Conservation (phyloP, 30 jellyfish, hydroid and myxozoan species). For the Euphysa ruthae region DNA sequence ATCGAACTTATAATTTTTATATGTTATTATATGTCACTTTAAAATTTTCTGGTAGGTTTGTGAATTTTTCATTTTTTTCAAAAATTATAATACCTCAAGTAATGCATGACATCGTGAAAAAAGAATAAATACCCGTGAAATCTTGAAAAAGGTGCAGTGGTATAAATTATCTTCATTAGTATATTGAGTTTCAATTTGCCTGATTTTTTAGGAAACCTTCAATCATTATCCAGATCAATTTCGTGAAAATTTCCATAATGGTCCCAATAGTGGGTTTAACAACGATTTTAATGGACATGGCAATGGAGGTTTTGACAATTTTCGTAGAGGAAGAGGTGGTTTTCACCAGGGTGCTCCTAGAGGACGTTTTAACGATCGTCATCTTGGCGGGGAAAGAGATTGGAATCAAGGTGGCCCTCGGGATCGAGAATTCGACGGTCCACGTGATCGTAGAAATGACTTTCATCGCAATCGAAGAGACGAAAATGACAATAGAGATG, state of each 20-base stretch:
- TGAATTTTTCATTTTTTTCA: too few relatives aligned
- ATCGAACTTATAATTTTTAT: too few relatives aligned
- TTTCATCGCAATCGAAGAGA: background rate
- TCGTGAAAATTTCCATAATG: background rate
- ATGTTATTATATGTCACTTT: too few relatives aligned
- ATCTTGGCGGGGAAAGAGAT: background rate
- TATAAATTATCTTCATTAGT: too few relatives aligned
- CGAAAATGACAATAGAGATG: slow-evolving; percentile 4
- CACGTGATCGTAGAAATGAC: slow-evolving; percentile 9
- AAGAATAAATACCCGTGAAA: too few relatives aligned
- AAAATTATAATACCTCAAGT: too few relatives aligned
- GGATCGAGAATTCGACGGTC: slow-evolving; percentile 4
- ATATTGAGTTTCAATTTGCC: too few relatives aligned
- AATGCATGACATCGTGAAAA: too few relatives aligned
- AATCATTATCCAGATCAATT: background rate
- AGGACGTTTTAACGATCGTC: too few relatives aligned
- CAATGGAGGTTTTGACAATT: background rate
- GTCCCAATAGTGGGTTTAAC: background rate
- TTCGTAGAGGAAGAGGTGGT: slow-evolving; percentile 15
- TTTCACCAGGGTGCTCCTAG: background rate
- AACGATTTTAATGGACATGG: background rate
- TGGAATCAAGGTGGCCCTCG: slow-evolving; percentile 12
- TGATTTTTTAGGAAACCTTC: background rate
- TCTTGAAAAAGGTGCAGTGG: too few relatives aligned
- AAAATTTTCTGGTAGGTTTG: too few relatives aligned